Evolutionary conservation across 2,888 invertebrate genomes (phyloP).

Genomic region (Eupithecia inturbata): DNA sequence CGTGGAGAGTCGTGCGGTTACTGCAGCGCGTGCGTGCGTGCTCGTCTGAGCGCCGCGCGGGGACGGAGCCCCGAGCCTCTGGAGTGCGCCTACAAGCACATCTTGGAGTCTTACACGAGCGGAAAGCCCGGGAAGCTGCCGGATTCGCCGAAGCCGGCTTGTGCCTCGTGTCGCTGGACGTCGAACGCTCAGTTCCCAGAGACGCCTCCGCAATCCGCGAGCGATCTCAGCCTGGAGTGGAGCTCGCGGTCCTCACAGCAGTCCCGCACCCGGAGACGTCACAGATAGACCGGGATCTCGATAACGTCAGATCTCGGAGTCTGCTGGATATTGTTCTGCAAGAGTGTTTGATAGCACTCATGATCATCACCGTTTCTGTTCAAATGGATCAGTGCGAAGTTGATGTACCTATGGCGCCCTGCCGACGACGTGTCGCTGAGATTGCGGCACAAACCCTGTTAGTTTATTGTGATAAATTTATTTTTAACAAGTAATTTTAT

Average conservation of each 20-base stretch:
- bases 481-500: background rate
- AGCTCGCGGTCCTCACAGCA: constrained; percentile 71
- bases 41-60: constrained; percentile 70
- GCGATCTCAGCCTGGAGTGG: constrained; percentile 78
- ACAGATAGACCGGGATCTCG: constrained; percentile 60
- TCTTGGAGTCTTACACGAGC: constrained; percentile 74
- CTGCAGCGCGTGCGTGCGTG: constrained; percentile 77
- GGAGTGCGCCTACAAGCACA: constrained; percentile 81
- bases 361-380: constrained; percentile 26
- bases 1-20: constrained; percentile 77
- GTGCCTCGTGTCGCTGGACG: constrained; percentile 79
- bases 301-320: constrained; percentile 42
- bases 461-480: background rate
- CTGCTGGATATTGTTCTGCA: constrained; percentile 45
- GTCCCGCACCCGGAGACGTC: constrained; percentile 68
- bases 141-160: constrained; percentile 66
- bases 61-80: constrained; percentile 74
- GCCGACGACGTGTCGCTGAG: constrained; percentile 8
- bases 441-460: constrained; percentile 1
- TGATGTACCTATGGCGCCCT: constrained; percentile 21
- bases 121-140: constrained; percentile 58
- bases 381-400: constrained; percentile 29
- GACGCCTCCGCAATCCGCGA: constrained; percentile 74
- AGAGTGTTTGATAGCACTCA: constrained; percentile 24
- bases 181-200: constrained; percentile 80